Conservation (phyloP, 2,113 vertebrate species). For the Columba livia region DNA sequence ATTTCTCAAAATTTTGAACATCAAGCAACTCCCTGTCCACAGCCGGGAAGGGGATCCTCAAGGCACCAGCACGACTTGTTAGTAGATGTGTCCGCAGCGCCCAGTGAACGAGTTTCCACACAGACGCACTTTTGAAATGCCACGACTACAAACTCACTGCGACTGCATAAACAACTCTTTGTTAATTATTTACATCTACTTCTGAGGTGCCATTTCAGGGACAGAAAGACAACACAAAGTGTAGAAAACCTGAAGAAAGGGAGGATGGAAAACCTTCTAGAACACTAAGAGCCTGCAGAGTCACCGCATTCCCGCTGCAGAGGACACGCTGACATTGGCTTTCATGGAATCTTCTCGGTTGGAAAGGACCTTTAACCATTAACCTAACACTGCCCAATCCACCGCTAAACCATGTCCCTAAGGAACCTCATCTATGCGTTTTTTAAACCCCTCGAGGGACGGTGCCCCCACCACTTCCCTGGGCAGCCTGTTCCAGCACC, state of each 20-base stretch:
- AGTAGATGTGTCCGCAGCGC: fast-evolving
- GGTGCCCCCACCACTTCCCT: too few relatives aligned
- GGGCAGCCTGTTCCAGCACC: too few relatives aligned
- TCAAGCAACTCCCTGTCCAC: neutral
- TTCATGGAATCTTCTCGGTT: too few relatives aligned
- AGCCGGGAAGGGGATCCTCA: neutral
- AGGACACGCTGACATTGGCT: fast-evolving
- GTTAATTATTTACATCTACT: neutral
- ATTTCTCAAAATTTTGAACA: neutral
- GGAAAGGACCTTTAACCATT: too few relatives aligned
- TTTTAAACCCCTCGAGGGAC: too few relatives aligned
- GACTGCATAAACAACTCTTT: neutral
- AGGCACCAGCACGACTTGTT: neutral
- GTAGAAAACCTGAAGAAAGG: neutral
- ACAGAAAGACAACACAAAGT: neutral
- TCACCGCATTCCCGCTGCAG: neutral
- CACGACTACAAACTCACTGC: neutral
- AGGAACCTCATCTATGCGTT: too few relatives aligned
- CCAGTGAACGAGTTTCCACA: neutral
- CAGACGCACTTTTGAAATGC: neutral
- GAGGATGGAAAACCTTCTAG: neutral
- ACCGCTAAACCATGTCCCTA: too few relatives aligned
- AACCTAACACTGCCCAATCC: too few relatives aligned
- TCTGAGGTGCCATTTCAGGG: neutral
- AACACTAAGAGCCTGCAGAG: neutral